A percentile compares a stretch with the other conserved stretches of the same genome.
Evolutionary conservation across 2,888 invertebrate species (phyloP).

Genomic region (Drosophila putrida): DNA sequence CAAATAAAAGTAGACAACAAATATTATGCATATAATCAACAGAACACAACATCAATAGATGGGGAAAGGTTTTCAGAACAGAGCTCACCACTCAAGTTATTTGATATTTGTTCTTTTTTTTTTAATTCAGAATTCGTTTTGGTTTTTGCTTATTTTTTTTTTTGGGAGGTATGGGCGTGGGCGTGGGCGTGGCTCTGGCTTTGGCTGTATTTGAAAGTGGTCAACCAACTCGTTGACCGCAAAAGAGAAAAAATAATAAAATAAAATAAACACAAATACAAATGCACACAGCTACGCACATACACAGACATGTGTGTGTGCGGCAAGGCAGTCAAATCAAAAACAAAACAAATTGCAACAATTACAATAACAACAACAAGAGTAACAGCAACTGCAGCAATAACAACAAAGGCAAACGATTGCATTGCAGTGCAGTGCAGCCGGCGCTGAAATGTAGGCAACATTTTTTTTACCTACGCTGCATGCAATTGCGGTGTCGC

Average conservation of each 20-base stretch:
- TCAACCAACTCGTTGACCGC: constrained; percentile 84
- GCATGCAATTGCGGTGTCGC: not conserved
- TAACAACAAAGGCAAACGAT: constrained; percentile 31
- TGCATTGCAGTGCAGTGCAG: constrained; percentile 29
- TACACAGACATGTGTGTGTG: constrained; percentile 30
- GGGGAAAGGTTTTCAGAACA: constrained; percentile 11
- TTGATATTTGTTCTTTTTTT: constrained; percentile 16
- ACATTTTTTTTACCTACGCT: constrained; percentile 40
- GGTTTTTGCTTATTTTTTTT: not conserved
- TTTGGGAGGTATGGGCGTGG: constrained; percentile 9
- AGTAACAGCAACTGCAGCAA: constrained; percentile 51
- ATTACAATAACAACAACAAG: constrained; percentile 20
- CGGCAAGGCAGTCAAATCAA: constrained; percentile 70
- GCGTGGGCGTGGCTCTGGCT: constrained; percentile 38
- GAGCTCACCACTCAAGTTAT: constrained; percentile 40
- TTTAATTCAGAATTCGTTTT: constrained; percentile 3
- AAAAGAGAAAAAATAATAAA: constrained; percentile 77
- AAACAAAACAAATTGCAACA: constrained; percentile 73
- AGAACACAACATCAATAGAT: constrained; percentile 10
- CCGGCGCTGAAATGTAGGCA: constrained; percentile 75
- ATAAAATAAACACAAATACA: constrained; percentile 64
- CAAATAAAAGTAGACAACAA: constrained; percentile 54
- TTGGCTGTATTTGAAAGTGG: constrained; percentile 81
- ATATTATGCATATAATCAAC: constrained; percentile 62
- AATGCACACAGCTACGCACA: constrained; percentile 41